These are phyloP conservation scores for Vanacampus margaritifer DNA, from an alignment of 2,113 vertebrate species.

Conservation along the genomic window DNA sequence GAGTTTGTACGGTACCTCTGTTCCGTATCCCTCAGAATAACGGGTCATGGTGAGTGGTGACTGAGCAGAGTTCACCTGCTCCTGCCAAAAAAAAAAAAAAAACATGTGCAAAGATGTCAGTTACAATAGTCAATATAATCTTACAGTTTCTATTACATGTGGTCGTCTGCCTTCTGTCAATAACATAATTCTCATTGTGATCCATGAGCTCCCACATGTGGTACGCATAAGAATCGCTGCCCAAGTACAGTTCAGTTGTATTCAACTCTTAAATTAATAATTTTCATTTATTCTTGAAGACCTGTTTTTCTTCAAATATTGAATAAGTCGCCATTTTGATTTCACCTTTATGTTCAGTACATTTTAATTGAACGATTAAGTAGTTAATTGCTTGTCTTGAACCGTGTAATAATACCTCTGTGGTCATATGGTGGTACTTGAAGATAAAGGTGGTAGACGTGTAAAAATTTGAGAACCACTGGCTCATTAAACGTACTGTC, in stretches of 20 bases:
- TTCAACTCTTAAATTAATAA: too few relatives aligned
- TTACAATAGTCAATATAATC: too few relatives aligned
- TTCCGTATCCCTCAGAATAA: conserved; percentile 75
- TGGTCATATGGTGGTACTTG: too few relatives aligned
- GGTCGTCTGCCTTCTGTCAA: too few relatives aligned
- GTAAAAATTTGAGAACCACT: too few relatives aligned
- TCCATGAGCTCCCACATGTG: not conserved
- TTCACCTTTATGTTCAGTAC: not conserved
- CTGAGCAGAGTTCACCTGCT: conserved; percentile 56
- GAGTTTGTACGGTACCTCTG: conserved; percentile 57
- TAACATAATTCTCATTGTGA: not conserved
- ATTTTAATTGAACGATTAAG: not conserved
- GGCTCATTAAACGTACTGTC: too few relatives aligned
- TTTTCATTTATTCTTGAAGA: too few relatives aligned
- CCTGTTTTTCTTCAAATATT: not conserved
- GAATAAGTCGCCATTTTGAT: not conserved
- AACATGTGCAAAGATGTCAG: not conserved
- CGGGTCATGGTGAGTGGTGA: conserved; percentile 47
- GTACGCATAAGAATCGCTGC: too few relatives aligned
- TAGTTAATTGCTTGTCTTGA: not conserved
- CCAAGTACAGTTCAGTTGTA: too few relatives aligned
- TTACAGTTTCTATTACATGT: too few relatives aligned
- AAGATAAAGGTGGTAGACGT: too few relatives aligned
- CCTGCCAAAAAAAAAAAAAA: not conserved
- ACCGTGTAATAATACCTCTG: too few relatives aligned